Evolutionary conservation across 2,888 invertebrate species (phyloP).

Genomic region (Carabus problematicus): DNA sequence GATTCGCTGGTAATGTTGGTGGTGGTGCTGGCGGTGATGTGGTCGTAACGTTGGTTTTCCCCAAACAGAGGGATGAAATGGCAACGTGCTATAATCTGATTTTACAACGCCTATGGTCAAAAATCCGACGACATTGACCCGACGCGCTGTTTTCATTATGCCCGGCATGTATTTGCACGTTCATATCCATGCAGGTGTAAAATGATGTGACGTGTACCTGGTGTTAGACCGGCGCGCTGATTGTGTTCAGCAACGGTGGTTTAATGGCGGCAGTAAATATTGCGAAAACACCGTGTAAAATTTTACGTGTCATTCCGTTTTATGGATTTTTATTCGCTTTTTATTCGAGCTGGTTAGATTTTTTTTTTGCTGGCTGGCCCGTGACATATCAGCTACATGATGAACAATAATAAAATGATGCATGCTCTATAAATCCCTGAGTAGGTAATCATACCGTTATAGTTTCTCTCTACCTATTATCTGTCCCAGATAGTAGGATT

Average conservation of each 20-base stretch:
- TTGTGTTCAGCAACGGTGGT: neutral
- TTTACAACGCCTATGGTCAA: neutral
- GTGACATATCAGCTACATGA: neutral
- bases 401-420: slow-evolving; percentile 16
- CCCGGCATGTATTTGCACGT: neutral
- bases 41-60: too few species aligned
- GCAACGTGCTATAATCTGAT: neutral
- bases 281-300: slow-evolving; percentile 29
- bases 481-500: too few species aligned
- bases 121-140: neutral
- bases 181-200: neutral
- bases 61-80: neutral
- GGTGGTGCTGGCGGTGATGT: too few species aligned
- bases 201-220: slow-evolving; percentile 3
- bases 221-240: neutral
- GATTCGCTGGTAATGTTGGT: too few species aligned
- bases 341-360: slow-evolving; percentile 22
- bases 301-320: slow-evolving; percentile 35
- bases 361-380: slow-evolving; percentile 4
- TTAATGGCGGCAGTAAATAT: slow-evolving; percentile 30
- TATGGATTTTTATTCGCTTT: slow-evolving; percentile 25
- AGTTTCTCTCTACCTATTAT: neutral
- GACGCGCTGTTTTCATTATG: neutral
- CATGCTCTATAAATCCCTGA: neutral
- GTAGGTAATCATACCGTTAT: neutral